Percentiles rank a stretch among this genome's conserved stretches.
phyloP scores from a whole-genome alignment of 2,888 invertebrate genomes.

The Eilema griseolum region DNA sequence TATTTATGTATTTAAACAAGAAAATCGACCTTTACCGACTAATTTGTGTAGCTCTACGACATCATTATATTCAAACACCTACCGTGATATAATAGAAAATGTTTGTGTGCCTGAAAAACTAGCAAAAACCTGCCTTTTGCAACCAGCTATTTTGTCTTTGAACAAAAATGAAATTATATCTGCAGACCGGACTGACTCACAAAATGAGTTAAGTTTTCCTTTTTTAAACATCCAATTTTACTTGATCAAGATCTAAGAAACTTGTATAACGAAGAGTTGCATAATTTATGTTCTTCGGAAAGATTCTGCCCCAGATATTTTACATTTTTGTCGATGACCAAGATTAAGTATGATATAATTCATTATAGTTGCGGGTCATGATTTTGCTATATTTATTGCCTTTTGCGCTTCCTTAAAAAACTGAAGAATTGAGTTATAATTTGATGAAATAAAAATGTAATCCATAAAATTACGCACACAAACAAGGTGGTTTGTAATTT shows the following conservation, averaged over 20 bases:
- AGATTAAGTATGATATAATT: background rate
- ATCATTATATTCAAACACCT: background rate
- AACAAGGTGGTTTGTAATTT: background rate
- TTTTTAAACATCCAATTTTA: constrained; percentile 12
- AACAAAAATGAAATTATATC: background rate
- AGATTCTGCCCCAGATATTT: background rate
- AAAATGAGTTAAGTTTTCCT: constrained; percentile 6
- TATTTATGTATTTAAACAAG: background rate
- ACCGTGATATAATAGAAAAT: background rate
- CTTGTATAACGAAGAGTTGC: constrained; percentile 31
- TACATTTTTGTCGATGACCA: background rate
- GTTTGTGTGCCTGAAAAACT: background rate
- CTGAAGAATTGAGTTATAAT: background rate
- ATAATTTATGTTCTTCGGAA: constrained; percentile 29
- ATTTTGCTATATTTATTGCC: background rate
- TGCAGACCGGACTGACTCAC: background rate
- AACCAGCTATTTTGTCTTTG: background rate
- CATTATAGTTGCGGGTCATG: background rate
- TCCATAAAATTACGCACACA: background rate
- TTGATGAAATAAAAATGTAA: background rate
- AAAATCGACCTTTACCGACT: background rate
- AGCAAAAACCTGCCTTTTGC: background rate
- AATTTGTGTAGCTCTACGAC: background rate
- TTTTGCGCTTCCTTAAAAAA: background rate
- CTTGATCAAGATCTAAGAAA: constrained; percentile 18